Conservation (phyloP, 2,888 invertebrate genomes). For the Acleris holmiana region DNA sequence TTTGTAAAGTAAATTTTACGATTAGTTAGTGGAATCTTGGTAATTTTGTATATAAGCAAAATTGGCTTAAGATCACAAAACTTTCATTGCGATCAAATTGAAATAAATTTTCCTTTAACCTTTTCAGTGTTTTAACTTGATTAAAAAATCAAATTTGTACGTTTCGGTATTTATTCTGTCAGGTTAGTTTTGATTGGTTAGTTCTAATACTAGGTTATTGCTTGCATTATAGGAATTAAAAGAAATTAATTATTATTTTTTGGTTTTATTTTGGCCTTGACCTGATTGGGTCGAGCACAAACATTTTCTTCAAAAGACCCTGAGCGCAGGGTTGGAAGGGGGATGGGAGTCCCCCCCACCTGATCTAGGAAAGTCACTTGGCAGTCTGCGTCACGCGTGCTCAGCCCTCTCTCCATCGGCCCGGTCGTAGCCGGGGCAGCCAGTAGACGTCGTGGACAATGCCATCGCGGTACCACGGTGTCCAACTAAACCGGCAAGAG, state of each 20-base stretch:
- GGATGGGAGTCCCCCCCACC: too few species aligned
- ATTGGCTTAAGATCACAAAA: conserved; percentile 76
- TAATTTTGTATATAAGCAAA: conserved; percentile 80
- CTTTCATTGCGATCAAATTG: conserved; percentile 29
- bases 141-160: conserved; percentile 1
- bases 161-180: conserved; percentile 26
- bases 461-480: too few species aligned
- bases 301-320: too few species aligned
- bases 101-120: neutral
- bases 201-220: conserved; percentile 26
- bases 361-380: too few species aligned
- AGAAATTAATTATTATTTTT: conserved; percentile 9
- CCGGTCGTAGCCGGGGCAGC: too few species aligned
- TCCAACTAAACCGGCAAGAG: too few species aligned
- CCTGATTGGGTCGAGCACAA: too few species aligned
- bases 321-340: too few species aligned
- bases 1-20: conserved; percentile 32
- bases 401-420: too few species aligned
- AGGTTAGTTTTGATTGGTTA: conserved; percentile 1
- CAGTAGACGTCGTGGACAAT: too few species aligned
- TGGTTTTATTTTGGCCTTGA: conserved; percentile 2
- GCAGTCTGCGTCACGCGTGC: too few species aligned
- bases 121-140: conserved; percentile 7
- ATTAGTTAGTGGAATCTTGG: conserved; percentile 64
- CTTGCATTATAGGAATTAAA: conserved; percentile 29